Evolutionary conservation across 2,888 invertebrate genomes (phyloP), one percentile per base, ranked within the genome.

Genomic region (Leptinotarsa haldemani): DNA sequence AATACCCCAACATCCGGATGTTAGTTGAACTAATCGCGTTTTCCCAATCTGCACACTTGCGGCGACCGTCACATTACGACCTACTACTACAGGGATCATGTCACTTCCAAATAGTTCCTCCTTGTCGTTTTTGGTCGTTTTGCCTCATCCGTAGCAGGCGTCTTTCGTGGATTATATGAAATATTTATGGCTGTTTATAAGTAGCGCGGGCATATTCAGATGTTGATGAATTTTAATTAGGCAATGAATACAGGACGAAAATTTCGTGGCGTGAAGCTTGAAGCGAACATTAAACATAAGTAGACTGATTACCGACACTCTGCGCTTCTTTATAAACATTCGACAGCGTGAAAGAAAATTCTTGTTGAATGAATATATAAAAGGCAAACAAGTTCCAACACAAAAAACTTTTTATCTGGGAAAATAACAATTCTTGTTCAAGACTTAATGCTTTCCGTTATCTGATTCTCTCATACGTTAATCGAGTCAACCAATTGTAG

Each of bases 1-100:
- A 79, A 82, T 82, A 82, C 71, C 78, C 77, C 76, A 77, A 77
- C 78, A 78, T 78, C 78, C 79, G 80, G 80, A 79, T 80, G 80
- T 80, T 80, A 78, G 79, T 75, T 74, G 77, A 79, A 77, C 78
- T 81, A 81, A 80, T 80, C 81, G 78, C 73, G 75, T 80, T 79
- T 74, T 79, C 75, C 79, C 79, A 78, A 81, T 80, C 80, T 80
- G 78, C 75, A 80, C 78, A 79, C 77, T 79, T 77, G 78, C 79
- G 77, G 77, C 73, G 65, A 58, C 50, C 76, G 65, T 67, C 70
- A 74, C 76, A 73, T 78, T 76, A 78, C 79, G 76, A 76, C 74
- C 70, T 77, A 76, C 71, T 65, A 56, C 61, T 70, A 69, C 74
- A 71, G 67, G 53, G 70, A 67, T 61, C 71, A 47, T 68, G 67